These are phyloP conservation scores for Phalera bucephala DNA, from an alignment of 2,888 invertebrate species.

Conservation along the genomic window DNA sequence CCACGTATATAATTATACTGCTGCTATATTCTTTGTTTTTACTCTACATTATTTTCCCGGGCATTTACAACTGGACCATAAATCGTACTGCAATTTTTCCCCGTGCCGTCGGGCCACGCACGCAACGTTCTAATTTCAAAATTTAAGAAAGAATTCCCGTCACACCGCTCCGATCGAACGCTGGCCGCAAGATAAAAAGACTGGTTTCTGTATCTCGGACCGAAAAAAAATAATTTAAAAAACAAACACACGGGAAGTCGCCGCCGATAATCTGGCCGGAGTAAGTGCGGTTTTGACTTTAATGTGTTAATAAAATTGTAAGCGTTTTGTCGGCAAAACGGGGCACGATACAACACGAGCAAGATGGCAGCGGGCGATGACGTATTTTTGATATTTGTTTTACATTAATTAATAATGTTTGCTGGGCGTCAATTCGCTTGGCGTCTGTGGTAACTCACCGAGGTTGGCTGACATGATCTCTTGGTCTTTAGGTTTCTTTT, in stretches of 20 bases:
- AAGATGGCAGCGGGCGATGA: constrained; percentile 42
- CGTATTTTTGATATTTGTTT: constrained; percentile 7
- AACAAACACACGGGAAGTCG: constrained; percentile 72
- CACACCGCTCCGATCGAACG: constrained; percentile 46
- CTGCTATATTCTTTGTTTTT: too few species aligned
- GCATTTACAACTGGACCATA: too few species aligned
- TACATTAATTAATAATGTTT: constrained; percentile 6
- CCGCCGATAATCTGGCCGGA: constrained; percentile 72
- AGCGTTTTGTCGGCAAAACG: constrained; percentile 74
- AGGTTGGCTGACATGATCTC: constrained; percentile 93
- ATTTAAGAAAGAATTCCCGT: constrained; percentile 57
- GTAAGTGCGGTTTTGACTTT: constrained; percentile 81
- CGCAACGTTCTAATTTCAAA: constrained; percentile 58
- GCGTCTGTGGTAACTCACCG: constrained; percentile 83
- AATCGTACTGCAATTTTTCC: constrained; percentile 28
- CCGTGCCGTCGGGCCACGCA: constrained; percentile 27
- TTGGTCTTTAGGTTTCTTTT: constrained; percentile 95
- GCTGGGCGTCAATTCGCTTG: constrained; percentile 33
- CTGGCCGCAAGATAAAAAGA: constrained; percentile 67
- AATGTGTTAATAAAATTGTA: constrained; percentile 82
- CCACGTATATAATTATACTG: too few species aligned
- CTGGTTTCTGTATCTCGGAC: constrained; percentile 71
- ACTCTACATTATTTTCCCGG: too few species aligned
- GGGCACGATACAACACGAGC: constrained; percentile 44
- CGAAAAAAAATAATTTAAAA: constrained; percentile 53